phyloP scores from a whole-genome alignment of 2,888 invertebrate species.

The Drosophila picticornis region DNA sequence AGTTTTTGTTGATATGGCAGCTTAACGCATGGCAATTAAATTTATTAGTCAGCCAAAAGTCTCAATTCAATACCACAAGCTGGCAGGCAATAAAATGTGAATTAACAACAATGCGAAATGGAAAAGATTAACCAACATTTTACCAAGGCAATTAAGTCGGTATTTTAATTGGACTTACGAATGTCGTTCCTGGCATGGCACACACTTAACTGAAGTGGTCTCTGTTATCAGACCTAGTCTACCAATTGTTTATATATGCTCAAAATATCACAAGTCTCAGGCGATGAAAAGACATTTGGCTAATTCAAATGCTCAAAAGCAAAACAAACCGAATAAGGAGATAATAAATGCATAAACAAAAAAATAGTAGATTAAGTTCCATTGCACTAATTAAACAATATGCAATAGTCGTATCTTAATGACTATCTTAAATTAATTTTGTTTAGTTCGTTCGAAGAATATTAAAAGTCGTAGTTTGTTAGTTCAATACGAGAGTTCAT shows the following conservation, averaged over 20 bases:
- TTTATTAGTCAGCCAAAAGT: slow-evolving; percentile 60
- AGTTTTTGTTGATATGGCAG: slow-evolving; percentile 38
- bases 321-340: neutral
- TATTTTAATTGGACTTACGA: slow-evolving; percentile 33
- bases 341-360: neutral
- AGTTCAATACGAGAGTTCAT: neutral
- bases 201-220: neutral
- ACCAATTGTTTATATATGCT: neutral
- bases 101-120: slow-evolving; percentile 26
- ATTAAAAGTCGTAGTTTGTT: neutral
- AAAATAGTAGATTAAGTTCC: neutral
- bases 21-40: slow-evolving; percentile 64
- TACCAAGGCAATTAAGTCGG: slow-evolving; percentile 5
- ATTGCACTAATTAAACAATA: neutral
- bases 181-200: neutral
- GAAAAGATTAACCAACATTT: slow-evolving; percentile 11
- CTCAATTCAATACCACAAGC: slow-evolving; percentile 11
- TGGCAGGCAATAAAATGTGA: slow-evolving; percentile 22
- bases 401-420: neutral
- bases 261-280: neutral
- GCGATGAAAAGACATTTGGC: neutral
- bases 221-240: neutral
- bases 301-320: neutral
- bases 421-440: neutral
- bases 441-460: neutral